Conservation (phyloP, 2,888 invertebrate genomes). For the Priocnemis perturbator region DNA sequence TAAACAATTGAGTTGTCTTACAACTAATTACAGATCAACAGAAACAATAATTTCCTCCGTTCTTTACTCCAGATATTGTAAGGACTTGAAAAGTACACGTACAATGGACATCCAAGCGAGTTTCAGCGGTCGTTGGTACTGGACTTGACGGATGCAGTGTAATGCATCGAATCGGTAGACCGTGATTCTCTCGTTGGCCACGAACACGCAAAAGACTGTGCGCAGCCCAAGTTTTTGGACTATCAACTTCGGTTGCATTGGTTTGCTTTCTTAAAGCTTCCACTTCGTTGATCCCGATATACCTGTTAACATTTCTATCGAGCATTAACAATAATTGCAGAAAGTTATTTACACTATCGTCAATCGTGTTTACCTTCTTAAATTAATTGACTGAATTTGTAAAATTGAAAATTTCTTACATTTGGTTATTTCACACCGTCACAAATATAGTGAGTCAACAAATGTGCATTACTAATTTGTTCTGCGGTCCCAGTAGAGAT, state of each 20-base stretch:
- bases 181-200: conserved; percentile 88
- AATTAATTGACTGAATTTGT: no score
- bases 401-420: no score
- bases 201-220: conserved; percentile 88
- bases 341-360: no score
- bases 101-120: conserved; percentile 91
- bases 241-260: conserved; percentile 89
- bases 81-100: conserved; percentile 73
- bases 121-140: conserved; percentile 82
- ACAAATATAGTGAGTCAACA: no score
- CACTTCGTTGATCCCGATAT: conserved; percentile 57
- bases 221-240: conserved; percentile 90
- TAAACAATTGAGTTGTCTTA: no score
- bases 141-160: conserved; percentile 91
- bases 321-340: conserved; percentile 1
- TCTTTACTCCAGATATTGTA: no score
- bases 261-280: conserved; percentile 78
- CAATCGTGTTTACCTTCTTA: no score
- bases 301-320: conserved; percentile 34
- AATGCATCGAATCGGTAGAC: conserved; percentile 86
- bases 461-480: no score
- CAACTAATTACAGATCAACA: no score
- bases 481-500: no score
- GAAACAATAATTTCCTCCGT: no score
- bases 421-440: no score